Base-by-base conservation (phyloP, 2,888 invertebrate genomes). In the Marronus borbonicus region DNA sequence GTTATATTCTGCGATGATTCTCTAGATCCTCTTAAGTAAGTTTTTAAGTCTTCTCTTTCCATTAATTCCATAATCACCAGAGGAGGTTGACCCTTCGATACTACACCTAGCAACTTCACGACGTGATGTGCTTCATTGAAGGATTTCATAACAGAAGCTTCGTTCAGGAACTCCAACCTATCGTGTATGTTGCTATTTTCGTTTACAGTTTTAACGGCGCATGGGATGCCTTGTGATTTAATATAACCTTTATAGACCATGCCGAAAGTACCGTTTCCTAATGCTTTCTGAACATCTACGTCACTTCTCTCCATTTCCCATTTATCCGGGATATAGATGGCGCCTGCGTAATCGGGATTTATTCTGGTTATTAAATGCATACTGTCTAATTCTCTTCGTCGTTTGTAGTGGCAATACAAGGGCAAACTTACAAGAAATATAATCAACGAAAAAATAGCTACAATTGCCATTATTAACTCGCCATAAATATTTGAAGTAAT, bases 41-140 rank as follows among this genome's bases (percentile, higher is more conserved):
- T 90, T 86, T 94, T 94, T 65, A 95, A 88, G 85, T 94, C 94
- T 0, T 94, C 94, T 62, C 91, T 89, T 10, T 90, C 91, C 95
- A 95, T 96, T 24, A 95, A 87, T 83, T 96, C 95, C 95, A 95
- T 96, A 10, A 95, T 89, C 0, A 95, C 94, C 77, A 92, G 90
- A 0, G 93, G 92, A 0, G 94, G 94, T 78, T 91, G 91, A 3
- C 92, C 92, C 80, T 90, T 90, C 0, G 94, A 94, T 2, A 95
- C 94, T 0, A 95, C 94, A 0, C 95, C 95, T 39, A 84, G 44
- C 65, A 95, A 87, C 80, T 90, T 91, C 3, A 95, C 93, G 2
- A 95, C 93, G 86, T 94, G 94, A 84, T 91, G 90, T 49, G 93
- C 92, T 7, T 87, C 86, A 79, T 91, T 89, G 84, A 94, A 93